Percentiles rank a stretch among this genome's conserved stretches.
Evolutionary conservation across 2,888 invertebrate genomes (phyloP).

Genomic region (Spodoptera picta): DNA sequence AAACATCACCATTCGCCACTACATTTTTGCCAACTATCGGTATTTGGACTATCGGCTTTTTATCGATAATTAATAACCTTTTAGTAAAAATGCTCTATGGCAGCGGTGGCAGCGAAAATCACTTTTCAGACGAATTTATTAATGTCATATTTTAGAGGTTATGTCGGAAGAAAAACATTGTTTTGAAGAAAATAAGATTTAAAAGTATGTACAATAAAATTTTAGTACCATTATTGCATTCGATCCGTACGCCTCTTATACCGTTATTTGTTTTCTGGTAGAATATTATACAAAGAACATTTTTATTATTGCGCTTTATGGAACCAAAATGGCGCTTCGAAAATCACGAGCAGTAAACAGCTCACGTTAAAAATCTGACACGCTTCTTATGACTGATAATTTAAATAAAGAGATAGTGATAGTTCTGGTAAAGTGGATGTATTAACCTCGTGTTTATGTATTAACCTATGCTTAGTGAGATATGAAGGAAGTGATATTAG

Average conservation of each 20-base stretch:
- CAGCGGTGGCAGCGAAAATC: too few species aligned
- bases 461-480: constrained; percentile 75
- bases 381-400: constrained; percentile 64
- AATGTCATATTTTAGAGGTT: constrained; percentile 51
- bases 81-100: too few species aligned
- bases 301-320: constrained; percentile 3
- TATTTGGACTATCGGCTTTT: too few species aligned
- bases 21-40: too few species aligned
- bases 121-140: constrained; percentile 36
- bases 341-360: constrained; percentile 57
- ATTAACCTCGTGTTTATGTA: constrained; percentile 75
- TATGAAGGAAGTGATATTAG: constrained; percentile 88
- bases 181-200: constrained; percentile 30
- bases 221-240: neutral
- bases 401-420: constrained; percentile 62
- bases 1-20: too few species aligned
- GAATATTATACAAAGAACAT: constrained; percentile 3
- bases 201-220: constrained; percentile 31
- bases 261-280: neutral
- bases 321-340: constrained; percentile 72
- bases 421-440: constrained; percentile 78
- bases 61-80: too few species aligned
- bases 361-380: constrained; percentile 56
- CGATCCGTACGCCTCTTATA: neutral
- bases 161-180: constrained; percentile 13